A percentile compares a stretch with the other conserved stretches of the same genome.
phyloP scores from a whole-genome alignment of 2,113 vertebrate genomes.

The Gallinago jamesoni region DNA sequence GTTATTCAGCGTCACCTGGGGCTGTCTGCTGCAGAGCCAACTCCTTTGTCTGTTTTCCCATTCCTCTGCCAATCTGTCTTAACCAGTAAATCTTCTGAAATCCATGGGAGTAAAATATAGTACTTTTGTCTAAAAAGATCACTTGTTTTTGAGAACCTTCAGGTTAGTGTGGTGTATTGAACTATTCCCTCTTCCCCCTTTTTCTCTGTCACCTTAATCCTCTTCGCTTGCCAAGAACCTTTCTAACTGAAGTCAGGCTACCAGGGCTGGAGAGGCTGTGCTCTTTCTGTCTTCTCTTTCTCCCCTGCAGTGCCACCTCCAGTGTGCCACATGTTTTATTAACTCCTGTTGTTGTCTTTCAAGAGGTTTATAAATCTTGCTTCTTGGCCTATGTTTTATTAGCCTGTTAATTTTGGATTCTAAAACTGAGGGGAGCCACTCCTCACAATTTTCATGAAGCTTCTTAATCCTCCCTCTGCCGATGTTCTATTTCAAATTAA shows the following conservation, averaged over 20 bases:
- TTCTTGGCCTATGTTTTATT: not conserved
- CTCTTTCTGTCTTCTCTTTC: not conserved
- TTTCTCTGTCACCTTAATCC: not conserved
- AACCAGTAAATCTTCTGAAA: conserved; percentile 13
- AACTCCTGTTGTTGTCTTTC: not conserved
- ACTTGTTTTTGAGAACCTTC: not conserved
- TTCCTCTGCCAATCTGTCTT: conserved; percentile 13
- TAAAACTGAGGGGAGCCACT: not conserved
- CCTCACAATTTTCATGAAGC: not conserved
- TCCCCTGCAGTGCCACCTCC: conserved; percentile 5
- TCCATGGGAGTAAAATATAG: not conserved
- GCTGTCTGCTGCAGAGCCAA: conserved; percentile 21
- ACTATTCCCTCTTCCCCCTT: not conserved
- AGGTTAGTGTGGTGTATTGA: not conserved
- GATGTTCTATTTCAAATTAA: not conserved
- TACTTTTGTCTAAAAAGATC: not conserved
- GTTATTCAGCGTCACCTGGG: conserved; percentile 15
- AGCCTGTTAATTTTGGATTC: conserved; percentile 1
- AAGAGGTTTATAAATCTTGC: conserved; percentile 17
- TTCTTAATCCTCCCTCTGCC: not conserved
- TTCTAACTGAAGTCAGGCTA: not conserved
- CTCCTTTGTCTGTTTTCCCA: conserved; percentile 3
- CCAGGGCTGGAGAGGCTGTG: not conserved
- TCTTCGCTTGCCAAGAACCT: not conserved
- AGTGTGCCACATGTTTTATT: not conserved